A percentile compares a stretch with the other conserved stretches of the same genome.
Conservation (phyloP, 2,888 invertebrate species). For the Cephalotes varians region DNA sequence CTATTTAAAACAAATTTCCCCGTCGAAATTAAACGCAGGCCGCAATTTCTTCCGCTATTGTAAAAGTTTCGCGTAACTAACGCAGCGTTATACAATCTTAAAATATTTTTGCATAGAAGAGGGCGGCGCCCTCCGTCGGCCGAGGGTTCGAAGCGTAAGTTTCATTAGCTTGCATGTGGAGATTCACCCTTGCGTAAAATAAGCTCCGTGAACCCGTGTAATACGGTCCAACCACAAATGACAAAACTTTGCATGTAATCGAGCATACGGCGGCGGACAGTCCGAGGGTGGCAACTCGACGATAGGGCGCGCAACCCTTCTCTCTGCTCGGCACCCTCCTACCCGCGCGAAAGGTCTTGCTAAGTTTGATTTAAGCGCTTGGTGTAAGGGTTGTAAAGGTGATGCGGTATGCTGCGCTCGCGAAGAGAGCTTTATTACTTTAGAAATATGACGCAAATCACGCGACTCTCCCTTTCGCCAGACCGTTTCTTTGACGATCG, state of each 20-base stretch:
- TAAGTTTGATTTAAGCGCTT: constrained; percentile 66
- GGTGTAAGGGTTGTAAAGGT: constrained; percentile 26
- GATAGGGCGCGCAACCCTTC: constrained; percentile 48
- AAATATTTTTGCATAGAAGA: constrained; percentile 2
- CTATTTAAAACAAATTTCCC: neutral
- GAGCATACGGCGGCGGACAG: constrained; percentile 50
- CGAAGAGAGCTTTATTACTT: constrained; percentile 33
- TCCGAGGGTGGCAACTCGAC: constrained; percentile 36
- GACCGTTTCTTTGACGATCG: constrained; percentile 1
- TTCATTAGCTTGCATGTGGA: constrained; percentile 32
- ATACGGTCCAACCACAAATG: constrained; percentile 45
- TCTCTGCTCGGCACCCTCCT: constrained; percentile 4
- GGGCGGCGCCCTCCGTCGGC: neutral
- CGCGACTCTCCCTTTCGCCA: neutral
- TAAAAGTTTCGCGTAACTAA: neutral
- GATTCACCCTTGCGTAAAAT: constrained; percentile 51
- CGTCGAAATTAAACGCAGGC: neutral
- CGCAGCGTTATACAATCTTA: neutral
- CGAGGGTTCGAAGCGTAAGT: constrained; percentile 8
- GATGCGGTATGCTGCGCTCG: constrained; percentile 44
- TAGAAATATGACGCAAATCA: constrained; percentile 42
- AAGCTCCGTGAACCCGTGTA: constrained; percentile 47
- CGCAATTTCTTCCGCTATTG: neutral
- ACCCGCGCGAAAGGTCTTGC: constrained; percentile 41
- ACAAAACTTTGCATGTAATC: constrained; percentile 59